Evolutionary conservation across 2,113 vertebrate genomes (phyloP), one percentile per base, ranked within the genome.

Genomic region (Xiphophorus couchianus): DNA sequence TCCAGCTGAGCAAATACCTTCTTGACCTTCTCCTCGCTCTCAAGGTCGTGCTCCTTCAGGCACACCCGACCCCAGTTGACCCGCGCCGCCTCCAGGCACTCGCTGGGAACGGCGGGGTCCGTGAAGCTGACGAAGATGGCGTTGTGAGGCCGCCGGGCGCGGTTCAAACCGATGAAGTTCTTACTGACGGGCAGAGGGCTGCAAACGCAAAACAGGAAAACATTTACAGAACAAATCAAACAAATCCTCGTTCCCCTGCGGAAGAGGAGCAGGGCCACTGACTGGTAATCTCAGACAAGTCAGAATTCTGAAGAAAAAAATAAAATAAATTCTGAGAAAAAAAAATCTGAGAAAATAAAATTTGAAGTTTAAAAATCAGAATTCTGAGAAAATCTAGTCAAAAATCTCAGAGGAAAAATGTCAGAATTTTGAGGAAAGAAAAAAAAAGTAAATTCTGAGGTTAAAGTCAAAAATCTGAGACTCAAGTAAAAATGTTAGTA

Each of bases 41-140:
- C 91, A 48, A 68, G 89, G 79, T 99, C 97, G 1, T 88, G 8
- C 0, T 94, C 82, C 67, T 96, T 97, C 54, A 93, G 82, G 69
- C 96, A 95, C 15, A 95, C 66, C 74, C 92, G 94, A 33, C 73
- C 84, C 98, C 98, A 99, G 22, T 95, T 97, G 70, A 88, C 81
- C 3, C 84, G 93, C 0, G 98, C 98, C 0, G 96, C 96, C 85
- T 97, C 96, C 31, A 97, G 81, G 0, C 96, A 94, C 79, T 95
- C 93, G 0, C 44, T 9, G 0, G 98, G 98, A 6, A 96, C 87
- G 15, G 87, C 90, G 0, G 93, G 79, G 0, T 97, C 98, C 4
- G 90, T 90, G 27, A 97, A 99, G 88, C 91, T 97, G 73, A 99
- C 93, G 76, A 99, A 99, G 77, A 99, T 95, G 42, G 97, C 96